Conservation (phyloP, 2,797 vertebrate genomes). For the Labroides dimidiatus region DNA sequence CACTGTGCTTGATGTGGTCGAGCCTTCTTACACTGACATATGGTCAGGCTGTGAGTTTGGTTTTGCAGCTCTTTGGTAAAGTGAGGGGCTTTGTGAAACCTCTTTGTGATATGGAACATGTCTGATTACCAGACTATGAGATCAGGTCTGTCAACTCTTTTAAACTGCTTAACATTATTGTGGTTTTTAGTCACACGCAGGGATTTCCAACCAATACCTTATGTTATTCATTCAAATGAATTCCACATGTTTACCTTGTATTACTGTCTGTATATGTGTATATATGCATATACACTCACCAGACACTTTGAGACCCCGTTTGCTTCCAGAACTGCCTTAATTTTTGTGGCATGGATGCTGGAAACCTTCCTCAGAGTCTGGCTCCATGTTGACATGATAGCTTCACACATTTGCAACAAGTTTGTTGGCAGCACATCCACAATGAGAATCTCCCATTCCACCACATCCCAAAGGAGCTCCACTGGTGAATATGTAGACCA, state of each 20-base stretch:
- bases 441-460: no score
- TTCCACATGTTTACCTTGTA: slow-evolving; percentile 1
- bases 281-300: no score
- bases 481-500: no score
- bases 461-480: no score
- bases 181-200: slow-evolving; percentile 19
- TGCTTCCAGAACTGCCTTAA: no score
- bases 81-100: not conserved
- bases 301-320: no score
- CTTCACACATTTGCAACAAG: no score
- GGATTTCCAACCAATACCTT: not conserved
- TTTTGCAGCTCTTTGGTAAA: slow-evolving; percentile 16
- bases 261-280: no score
- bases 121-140: slow-evolving; percentile 17
- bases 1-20: slow-evolving; percentile 11
- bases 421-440: no score
- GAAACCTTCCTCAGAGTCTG: no score
- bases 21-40: slow-evolving; percentile 7
- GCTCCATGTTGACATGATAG: no score
- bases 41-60: not conserved
- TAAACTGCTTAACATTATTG: slow-evolving; percentile 13
- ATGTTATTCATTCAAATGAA: not conserved
- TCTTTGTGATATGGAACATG: slow-evolving; percentile 4
- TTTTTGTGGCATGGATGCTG: no score
- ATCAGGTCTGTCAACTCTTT: slow-evolving; percentile 20